A percentile compares a stretch with the other conserved stretches of the same genome.
Evolutionary conservation across 1,140 invertebrate genomes (phyloP).

Genomic region (Pogonognathellus flavescens): DNA sequence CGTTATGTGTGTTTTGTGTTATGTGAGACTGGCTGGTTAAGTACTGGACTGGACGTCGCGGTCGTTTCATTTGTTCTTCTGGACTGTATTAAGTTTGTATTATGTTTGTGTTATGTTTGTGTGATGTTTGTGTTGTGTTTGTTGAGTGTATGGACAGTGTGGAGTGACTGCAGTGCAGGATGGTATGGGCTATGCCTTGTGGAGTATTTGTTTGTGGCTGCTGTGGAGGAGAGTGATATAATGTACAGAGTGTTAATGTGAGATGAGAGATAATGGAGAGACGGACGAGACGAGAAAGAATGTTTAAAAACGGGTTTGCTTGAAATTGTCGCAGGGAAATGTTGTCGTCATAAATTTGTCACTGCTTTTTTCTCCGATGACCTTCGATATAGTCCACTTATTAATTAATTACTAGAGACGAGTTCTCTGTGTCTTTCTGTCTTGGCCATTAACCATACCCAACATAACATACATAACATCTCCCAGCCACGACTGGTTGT

Average conservation of each 20-base stretch:
- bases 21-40: not conserved
- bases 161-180: no score
- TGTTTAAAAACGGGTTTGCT: constrained; percentile 48
- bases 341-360: constrained; percentile 50
- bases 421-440: constrained; percentile 14
- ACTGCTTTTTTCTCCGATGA: constrained; percentile 41
- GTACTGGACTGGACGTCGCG: no score
- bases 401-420: constrained; percentile 50
- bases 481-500: no score
- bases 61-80: no score
- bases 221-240: not conserved
- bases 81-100: not conserved
- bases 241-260: constrained; percentile 21
- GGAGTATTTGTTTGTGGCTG: no score
- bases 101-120: not conserved
- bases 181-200: no score
- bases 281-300: constrained; percentile 40
- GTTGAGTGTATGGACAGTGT: not conserved
- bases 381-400: constrained; percentile 49
- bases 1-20: not conserved
- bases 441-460: not conserved
- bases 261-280: constrained; percentile 39
- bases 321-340: constrained; percentile 46
- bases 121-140: no score
- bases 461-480: no score